Evolutionary conservation across 2,113 vertebrate species (phyloP).

Genomic region (Nettapus auritus): DNA sequence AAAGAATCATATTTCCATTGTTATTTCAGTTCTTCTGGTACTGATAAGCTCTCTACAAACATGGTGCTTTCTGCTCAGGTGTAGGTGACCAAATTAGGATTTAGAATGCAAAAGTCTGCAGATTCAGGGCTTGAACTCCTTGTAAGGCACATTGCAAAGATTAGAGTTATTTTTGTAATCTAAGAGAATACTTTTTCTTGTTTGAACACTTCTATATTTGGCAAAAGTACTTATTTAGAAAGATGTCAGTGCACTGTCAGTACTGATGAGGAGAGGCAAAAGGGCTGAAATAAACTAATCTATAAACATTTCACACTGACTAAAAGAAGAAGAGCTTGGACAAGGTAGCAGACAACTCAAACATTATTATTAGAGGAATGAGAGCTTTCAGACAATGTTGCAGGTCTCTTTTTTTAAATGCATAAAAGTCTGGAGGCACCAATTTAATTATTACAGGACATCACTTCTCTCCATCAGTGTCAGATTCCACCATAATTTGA

Average conservation of each 20-base stretch:
- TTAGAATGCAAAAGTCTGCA: background rate
- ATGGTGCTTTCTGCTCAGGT: background rate
- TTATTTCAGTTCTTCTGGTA: background rate
- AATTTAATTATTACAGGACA: background rate
- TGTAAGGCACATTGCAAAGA: background rate
- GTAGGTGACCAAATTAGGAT: accelerated
- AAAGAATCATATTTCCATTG: background rate
- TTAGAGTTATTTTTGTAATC: background rate
- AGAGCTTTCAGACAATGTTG: background rate
- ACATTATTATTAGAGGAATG: background rate
- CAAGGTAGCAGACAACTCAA: background rate
- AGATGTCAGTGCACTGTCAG: background rate
- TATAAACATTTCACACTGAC: background rate
- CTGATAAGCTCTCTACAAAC: background rate
- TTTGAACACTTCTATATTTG: background rate
- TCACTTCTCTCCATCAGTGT: background rate
- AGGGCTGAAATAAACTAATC: background rate
- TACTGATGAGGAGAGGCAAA: background rate
- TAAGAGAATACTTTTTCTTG: background rate
- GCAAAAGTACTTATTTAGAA: background rate
- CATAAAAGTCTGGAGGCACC: background rate
- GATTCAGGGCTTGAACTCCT: background rate
- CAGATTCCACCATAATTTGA: background rate
- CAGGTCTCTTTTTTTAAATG: background rate
- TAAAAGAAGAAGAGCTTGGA: background rate